Percentiles rank a stretch among this genome's conserved stretches.
phyloP scores from a whole-genome alignment of 2,888 invertebrate species.

The Boloria euphrosyne region DNA sequence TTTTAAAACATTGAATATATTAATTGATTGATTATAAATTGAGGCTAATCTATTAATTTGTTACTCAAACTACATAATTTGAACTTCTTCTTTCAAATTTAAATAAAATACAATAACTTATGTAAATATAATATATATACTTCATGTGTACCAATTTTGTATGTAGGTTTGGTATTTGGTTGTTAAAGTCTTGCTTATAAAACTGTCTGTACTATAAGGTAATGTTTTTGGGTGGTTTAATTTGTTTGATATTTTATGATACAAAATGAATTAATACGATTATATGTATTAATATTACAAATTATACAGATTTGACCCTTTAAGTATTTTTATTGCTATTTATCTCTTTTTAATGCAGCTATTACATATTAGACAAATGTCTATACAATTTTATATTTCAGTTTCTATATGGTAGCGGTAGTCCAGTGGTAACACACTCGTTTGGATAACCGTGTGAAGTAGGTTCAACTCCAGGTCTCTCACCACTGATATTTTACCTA shows the following conservation, averaged over 20 bases:
- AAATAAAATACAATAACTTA: too few relatives aligned
- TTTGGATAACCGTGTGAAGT: too few relatives aligned
- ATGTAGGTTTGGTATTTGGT: background rate
- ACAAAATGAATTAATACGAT: conserved; percentile 35
- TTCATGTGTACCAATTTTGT: background rate
- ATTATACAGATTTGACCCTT: conserved; percentile 60
- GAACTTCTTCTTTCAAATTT: too few relatives aligned
- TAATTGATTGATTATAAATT: too few relatives aligned
- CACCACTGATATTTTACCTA: too few relatives aligned
- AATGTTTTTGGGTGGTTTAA: conserved; percentile 28
- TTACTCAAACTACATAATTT: too few relatives aligned
- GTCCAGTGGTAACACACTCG: too few relatives aligned
- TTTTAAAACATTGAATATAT: too few relatives aligned
- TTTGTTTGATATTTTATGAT: conserved; percentile 37
- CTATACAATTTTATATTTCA: background rate
- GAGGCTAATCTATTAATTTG: too few relatives aligned
- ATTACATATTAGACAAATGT: background rate
- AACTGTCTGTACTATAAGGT: conserved; percentile 5
- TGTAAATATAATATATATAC: too few relatives aligned
- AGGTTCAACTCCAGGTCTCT: too few relatives aligned
- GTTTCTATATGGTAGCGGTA: too few relatives aligned
- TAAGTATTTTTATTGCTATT: conserved; percentile 36
- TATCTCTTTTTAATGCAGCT: background rate
- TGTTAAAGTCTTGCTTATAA: background rate
- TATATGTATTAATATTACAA: conserved; percentile 55